Conservation (phyloP, 2,888 invertebrate genomes). For the Amiota mariae region DNA sequence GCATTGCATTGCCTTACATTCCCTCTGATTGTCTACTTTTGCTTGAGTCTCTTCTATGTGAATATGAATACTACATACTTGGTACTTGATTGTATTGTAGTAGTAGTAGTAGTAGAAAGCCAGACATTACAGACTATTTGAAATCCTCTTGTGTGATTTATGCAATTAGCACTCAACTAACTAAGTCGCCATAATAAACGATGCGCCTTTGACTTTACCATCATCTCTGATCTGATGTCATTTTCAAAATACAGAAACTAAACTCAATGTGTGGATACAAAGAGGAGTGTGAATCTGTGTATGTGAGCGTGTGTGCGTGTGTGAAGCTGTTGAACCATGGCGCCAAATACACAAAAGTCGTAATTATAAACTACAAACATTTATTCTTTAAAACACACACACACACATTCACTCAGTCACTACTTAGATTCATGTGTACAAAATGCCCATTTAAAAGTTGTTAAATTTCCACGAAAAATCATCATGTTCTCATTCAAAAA, state of each 20-base stretch:
- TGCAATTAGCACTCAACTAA: slow-evolving; percentile 62
- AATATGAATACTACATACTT: too few species aligned
- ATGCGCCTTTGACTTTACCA: slow-evolving; percentile 50
- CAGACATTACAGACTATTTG: slow-evolving; percentile 46
- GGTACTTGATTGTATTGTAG: too few species aligned
- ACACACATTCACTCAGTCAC: not conserved
- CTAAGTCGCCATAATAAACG: slow-evolving; percentile 60
- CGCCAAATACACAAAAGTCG: slow-evolving; percentile 47
- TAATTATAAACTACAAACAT: slow-evolving; percentile 37
- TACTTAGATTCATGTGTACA: not conserved
- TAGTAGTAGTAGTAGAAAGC: not conserved
- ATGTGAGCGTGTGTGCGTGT: not conserved
- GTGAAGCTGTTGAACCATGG: slow-evolving; percentile 35
- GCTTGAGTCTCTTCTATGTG: too few species aligned
- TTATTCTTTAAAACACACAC: slow-evolving; percentile 24
- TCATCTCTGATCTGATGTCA: not conserved
- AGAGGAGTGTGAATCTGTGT: not conserved
- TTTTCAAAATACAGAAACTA: not conserved
- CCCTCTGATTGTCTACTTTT: too few species aligned
- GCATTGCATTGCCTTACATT: too few species aligned
- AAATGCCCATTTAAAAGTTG: slow-evolving; percentile 37
- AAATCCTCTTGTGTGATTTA: slow-evolving; percentile 64
- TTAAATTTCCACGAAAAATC: slow-evolving; percentile 44
- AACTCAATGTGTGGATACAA: not conserved
- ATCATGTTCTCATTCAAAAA: not conserved